A percentile compares a stretch with the other conserved stretches of the same genome.
phyloP scores from a whole-genome alignment of 2,797 vertebrate genomes.

The Nasua narica region DNA sequence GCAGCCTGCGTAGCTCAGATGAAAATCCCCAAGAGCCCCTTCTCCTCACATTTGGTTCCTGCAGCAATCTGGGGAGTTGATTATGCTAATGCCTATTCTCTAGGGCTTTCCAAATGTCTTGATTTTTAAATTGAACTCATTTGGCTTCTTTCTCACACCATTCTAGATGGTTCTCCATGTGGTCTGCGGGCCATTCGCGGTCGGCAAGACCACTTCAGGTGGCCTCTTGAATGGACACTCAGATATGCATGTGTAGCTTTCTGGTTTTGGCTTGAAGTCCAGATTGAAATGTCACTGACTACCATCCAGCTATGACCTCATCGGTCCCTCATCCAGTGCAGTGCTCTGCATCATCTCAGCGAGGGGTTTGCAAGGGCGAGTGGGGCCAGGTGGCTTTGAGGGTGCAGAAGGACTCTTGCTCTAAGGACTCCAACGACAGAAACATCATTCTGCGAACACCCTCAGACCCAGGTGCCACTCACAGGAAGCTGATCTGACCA shows the following conservation, averaged over 20 bases:
- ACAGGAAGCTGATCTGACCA: not conserved
- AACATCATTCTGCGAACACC: not conserved
- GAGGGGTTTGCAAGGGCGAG: not conserved
- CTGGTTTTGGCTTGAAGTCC: conserved; percentile 35
- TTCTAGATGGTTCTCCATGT: not conserved
- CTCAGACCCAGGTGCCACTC: not conserved
- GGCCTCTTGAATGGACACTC: conserved; percentile 13
- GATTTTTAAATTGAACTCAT: conserved; percentile 33
- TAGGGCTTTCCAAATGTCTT: not conserved
- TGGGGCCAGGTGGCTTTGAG: not conserved
- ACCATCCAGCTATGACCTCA: conserved; percentile 58
- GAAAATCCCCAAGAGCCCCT: not conserved
- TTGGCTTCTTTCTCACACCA: not conserved
- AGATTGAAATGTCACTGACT: conserved; percentile 45
- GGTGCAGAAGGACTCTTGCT: not conserved
- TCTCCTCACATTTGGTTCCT: not conserved
- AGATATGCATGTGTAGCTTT: not conserved
- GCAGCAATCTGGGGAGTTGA: not conserved
- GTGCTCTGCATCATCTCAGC: not conserved
- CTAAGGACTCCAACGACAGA: not conserved
- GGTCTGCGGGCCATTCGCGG: not conserved
- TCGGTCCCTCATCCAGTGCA: not conserved
- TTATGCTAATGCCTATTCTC: not conserved
- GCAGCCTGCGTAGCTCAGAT: not conserved
- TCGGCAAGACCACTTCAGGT: not conserved